Base-by-base conservation (phyloP, 2,888 invertebrate species). In the Eucera pruinosa region DNA sequence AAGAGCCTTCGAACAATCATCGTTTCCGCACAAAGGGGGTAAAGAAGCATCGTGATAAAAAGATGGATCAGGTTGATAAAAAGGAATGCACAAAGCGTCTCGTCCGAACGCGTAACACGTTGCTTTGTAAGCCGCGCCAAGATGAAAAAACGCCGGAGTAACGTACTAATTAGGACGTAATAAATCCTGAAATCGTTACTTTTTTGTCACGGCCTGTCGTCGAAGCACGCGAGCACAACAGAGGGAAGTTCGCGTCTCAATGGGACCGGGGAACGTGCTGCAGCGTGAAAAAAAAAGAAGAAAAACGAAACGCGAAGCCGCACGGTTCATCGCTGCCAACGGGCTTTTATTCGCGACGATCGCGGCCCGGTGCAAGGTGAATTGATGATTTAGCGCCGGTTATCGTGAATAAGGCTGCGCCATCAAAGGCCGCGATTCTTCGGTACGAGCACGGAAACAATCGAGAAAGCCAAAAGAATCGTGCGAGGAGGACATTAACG, bases 81-180 rank as follows among this genome's bases (percentile, higher is more conserved):
- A 13, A 25, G 15, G 1, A 2, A 36, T 15, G 41, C 20, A 57
- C 30, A 45, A 57, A 23, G 30, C 27, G 58, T 43, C 43, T 60
- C 13, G 58, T 27, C 27, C 45, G 15, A 60, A 47, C 15, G 20
- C 11, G 33, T 20, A 27, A 60, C 20, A 7, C 27, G 27, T n/a
- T 15, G 15, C 55, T 52, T 66, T 48, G 41, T 62, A 45, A 52
- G 52, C 23, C 54, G 3, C 33, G 30, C 13, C 1, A 36, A 75
- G 64, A 47, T 61, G n/a, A 43, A 61, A 41, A 47, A 61, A 45
- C n/a, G 20, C 65, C 43, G 23, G 47, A 62, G 50, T 80, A 69
- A 70, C 39, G 73, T 62, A 68, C 68, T 80, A 81, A 80, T 80
- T 81, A 77, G 77, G 67, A 73, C 80, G 70, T 70, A 70, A 74